Evolutionary conservation across 2,888 invertebrate species (phyloP).

Genomic region (Proisotoma minuta): DNA sequence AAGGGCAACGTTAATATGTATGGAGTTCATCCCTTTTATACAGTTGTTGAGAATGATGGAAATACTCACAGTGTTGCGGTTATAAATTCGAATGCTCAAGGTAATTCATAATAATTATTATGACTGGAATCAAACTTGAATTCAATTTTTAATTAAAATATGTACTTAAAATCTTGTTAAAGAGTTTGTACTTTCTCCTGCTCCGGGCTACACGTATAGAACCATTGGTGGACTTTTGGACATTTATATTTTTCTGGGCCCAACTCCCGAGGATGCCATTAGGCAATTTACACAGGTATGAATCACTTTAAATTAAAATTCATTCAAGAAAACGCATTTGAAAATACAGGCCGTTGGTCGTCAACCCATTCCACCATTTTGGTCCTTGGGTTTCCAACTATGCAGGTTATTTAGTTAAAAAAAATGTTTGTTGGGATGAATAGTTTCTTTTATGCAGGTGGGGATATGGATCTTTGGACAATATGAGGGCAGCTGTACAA

Average conservation of each 20-base stretch:
- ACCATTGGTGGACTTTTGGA: conserved; percentile 76
- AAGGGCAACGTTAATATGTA: conserved; percentile 59
- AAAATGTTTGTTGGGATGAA: too few species aligned
- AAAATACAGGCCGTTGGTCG: conserved; percentile 57
- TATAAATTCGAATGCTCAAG: conserved; percentile 82
- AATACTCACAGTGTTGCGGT: conserved; percentile 70
- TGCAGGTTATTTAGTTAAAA: too few species aligned
- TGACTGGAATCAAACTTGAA: background rate
- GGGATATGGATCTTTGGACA: conserved; percentile 63
- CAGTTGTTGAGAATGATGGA: conserved; percentile 65
- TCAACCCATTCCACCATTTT: conserved; percentile 78
- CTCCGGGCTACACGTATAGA: conserved; percentile 75
- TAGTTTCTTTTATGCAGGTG: conserved; percentile 60
- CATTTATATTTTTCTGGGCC: conserved; percentile 72
- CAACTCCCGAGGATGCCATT: conserved; percentile 64
- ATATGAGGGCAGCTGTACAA: conserved; percentile 63
- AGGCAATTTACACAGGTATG: conserved; percentile 59
- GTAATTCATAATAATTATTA: conserved; percentile 54
- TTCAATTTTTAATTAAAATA: background rate
- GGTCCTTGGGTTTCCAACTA: conserved; percentile 77
- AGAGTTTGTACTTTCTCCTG: conserved; percentile 42
- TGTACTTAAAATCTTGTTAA: too few species aligned
- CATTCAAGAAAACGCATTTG: background rate
- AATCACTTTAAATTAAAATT: background rate
- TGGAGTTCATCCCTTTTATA: conserved; percentile 77